Evolutionary conservation across 2,113 vertebrate genomes (phyloP).

Genomic region (Phasianus colchicus): DNA sequence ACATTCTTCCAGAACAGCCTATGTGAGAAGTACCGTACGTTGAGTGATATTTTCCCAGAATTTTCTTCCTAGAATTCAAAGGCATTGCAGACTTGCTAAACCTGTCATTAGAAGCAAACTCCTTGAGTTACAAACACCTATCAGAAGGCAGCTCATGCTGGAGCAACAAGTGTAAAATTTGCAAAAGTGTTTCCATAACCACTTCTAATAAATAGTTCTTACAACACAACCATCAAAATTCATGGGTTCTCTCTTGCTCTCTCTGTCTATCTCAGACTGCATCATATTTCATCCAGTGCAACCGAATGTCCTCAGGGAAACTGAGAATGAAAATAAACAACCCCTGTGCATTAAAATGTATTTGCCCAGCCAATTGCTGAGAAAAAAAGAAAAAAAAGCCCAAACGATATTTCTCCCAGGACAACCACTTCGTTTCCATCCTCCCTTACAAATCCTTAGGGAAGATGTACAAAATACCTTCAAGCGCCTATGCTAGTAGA

Average conservation of each 20-base stretch:
- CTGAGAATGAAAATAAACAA: background rate
- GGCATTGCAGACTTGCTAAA: background rate
- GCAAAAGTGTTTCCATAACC: background rate
- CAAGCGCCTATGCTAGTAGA: background rate
- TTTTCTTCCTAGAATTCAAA: background rate
- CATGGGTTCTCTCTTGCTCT: background rate
- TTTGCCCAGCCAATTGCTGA: conserved; percentile 17
- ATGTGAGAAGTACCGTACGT: background rate
- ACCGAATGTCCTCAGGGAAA: conserved; percentile 18
- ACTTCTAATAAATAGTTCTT: background rate
- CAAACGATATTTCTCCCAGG: conserved; percentile 33
- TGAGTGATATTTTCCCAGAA: background rate
- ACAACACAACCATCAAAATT: background rate
- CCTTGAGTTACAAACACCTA: background rate
- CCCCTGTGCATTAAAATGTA: background rate
- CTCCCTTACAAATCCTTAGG: background rate
- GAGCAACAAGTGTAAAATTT: background rate
- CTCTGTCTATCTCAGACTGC: background rate
- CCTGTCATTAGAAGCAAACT: background rate
- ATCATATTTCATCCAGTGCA: background rate
- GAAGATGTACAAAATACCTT: conserved; percentile 12
- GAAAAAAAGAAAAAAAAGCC: conserved; percentile 34
- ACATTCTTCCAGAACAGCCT: background rate
- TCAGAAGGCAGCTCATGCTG: background rate
- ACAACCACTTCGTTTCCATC: background rate